Evolutionary conservation across 1,140 invertebrate species (phyloP).

Genomic region (Drosophila lowei): DNA sequence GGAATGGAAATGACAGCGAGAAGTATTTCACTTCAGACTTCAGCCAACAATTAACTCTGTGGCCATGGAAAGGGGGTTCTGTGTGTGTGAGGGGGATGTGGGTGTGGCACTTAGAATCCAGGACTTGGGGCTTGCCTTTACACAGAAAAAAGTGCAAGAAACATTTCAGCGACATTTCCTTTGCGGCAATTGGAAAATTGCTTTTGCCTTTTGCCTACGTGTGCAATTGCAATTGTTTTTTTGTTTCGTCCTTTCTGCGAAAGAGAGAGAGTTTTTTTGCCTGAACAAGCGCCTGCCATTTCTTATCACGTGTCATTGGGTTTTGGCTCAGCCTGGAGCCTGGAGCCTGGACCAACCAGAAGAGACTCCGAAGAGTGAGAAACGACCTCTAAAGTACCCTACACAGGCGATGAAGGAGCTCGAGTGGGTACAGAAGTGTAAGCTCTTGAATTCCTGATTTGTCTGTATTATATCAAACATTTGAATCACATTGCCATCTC

Average conservation of each 20-base stretch:
- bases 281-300: slow-evolving; percentile 50
- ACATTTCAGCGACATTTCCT: slow-evolving; percentile 68
- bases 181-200: slow-evolving; percentile 74
- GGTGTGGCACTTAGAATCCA: slow-evolving; percentile 2
- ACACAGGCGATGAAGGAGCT: too few species aligned
- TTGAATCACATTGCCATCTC: too few species aligned
- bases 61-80: neutral
- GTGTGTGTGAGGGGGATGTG: neutral
- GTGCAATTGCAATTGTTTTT: slow-evolving; percentile 56
- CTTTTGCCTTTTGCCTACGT: slow-evolving; percentile 77
- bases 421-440: too few species aligned
- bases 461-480: too few species aligned
- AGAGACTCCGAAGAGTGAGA: neutral
- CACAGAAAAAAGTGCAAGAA: slow-evolving; percentile 48
- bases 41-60: slow-evolving; percentile 68
- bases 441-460: too few species aligned
- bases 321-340: neutral
- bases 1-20: slow-evolving; percentile 61
- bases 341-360: neutral
- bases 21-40: slow-evolving; percentile 68
- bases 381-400: neutral
- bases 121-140: too few species aligned
- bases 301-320: slow-evolving; percentile 78
- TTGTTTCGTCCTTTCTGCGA: neutral
- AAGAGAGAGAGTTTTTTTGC: neutral